These are phyloP conservation scores for Pampusana beccarii DNA, from an alignment of 2,113 vertebrate genomes.

Conservation along the genomic window DNA sequence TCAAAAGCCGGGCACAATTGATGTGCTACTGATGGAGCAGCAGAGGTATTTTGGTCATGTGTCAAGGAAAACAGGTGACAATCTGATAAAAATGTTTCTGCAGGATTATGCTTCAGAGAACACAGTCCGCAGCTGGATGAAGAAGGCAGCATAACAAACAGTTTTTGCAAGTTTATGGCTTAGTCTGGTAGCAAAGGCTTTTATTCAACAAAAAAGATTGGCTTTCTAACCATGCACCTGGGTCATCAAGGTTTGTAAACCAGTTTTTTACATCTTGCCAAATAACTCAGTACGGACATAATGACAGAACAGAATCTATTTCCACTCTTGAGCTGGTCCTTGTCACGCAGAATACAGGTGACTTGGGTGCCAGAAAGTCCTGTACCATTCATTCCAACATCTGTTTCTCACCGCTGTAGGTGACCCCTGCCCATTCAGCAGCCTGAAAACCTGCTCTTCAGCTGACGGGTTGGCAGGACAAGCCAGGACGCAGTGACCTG, in stretches of 20 bases:
- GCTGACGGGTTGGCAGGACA: neutral
- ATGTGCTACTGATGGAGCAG: neutral
- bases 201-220: neutral
- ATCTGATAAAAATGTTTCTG: neutral
- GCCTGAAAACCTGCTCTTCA: neutral
- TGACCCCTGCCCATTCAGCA: neutral
- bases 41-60: neutral
- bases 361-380: neutral
- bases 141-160: neutral
- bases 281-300: neutral
- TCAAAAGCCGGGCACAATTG: slow-evolving; percentile 35
- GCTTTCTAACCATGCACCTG: neutral
- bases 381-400: neutral
- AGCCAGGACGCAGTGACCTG: neutral
- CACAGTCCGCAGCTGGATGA: neutral
- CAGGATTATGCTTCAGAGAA: slow-evolving; percentile 3
- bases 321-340: neutral
- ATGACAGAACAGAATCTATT: neutral
- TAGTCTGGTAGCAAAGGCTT: neutral
- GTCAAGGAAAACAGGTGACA: neutral
- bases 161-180: neutral
- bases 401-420: neutral
- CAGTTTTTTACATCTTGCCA: neutral
- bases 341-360: neutral
- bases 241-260: neutral